A percentile compares a stretch with the other conserved stretches of the same genome.
phyloP scores from a whole-genome alignment of 2,888 invertebrate species.

The Temnothorax unifasciatus region DNA sequence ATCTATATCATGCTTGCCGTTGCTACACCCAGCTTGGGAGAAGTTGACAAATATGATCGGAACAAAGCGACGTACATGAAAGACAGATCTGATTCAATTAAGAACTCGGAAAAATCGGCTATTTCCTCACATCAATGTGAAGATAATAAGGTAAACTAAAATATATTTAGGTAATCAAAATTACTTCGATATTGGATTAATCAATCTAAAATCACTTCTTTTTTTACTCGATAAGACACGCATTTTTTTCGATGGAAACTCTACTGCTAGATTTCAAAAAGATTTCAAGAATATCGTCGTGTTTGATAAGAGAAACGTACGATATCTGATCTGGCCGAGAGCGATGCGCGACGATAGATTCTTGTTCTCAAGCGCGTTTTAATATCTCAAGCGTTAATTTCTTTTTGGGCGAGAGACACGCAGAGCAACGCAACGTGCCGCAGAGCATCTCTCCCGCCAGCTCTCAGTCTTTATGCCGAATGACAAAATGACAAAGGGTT shows the following conservation, averaged over 20 bases:
- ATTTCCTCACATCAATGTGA: background rate
- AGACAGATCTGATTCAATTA: background rate
- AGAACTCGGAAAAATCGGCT: background rate
- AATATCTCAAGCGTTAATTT: slow-evolving; percentile 76
- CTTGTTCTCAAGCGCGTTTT: slow-evolving; percentile 68
- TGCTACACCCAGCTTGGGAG: slow-evolving; percentile 10
- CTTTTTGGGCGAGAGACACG: slow-evolving; percentile 68
- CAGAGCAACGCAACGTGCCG: slow-evolving; percentile 11
- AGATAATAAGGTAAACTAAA: slow-evolving; percentile 6
- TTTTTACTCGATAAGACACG: background rate
- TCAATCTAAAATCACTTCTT: background rate
- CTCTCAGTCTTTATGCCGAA: slow-evolving; percentile 77
- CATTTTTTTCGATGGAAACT: background rate
- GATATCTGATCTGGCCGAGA: slow-evolving; percentile 34
- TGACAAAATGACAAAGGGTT: slow-evolving; percentile 86
- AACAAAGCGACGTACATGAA: background rate
- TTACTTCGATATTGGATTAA: background rate
- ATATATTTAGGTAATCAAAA: background rate
- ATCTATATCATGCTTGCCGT: slow-evolving; percentile 43
- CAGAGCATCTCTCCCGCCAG: slow-evolving; percentile 34
- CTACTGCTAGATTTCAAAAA: background rate
- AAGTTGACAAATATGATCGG: background rate
- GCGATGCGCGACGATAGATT: slow-evolving; percentile 54
- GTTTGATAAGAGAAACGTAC: slow-evolving; percentile 1
- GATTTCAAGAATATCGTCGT: background rate